Base-by-base conservation (phyloP, 2,888 invertebrate genomes). In the Idaea dimidiata region DNA sequence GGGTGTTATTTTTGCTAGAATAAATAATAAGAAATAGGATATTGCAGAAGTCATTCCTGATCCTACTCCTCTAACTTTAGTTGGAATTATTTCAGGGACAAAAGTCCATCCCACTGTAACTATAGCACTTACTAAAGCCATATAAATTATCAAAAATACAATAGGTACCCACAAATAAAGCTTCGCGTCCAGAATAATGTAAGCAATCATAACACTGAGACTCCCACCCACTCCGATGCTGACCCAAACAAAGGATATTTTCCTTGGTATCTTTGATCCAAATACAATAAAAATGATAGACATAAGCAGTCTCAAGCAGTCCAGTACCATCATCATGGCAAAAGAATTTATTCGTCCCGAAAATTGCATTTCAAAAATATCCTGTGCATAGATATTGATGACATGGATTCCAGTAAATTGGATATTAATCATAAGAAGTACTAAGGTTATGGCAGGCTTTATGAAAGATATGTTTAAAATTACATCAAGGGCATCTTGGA, bases 21-120 rank as follows among this genome's bases (percentile, higher is more conserved):
- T 17, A 55, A 68, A 68, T 14, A 64, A 59, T 10, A 54, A 58
- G 4, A 64, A 10, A 4, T 24, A 61, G 7, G 58, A 14, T 31
- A 62, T 31, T 16, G 59, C 18, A 0, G 66, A 54, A 32, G 43
- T 66, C 1, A 66, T 6, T 0, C 81, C 78, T 1, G 78, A 75
- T 8, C 80, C 78, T 18, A 80, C 55, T 4, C 81, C 80, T 56
- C 80, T 74, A 5, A 77, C 68, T 55, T 72, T 74, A 2, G 71
- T 72, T 31, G 80, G 76, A 63, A 78, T 76, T 59, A 81, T 62
- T 65, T 81, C 81, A 3, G 77, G 74, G 0, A 80, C 66, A 68
- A 79, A 80, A 10, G 78, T 69, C 80, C 81, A 81, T 1, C 72
- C 71, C 55, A 78, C 67, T 18, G 72, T 70, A 0, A 74, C 70